Base-by-base conservation (phyloP, 2,888 invertebrate genomes). In the Anthrax anthrax region DNA sequence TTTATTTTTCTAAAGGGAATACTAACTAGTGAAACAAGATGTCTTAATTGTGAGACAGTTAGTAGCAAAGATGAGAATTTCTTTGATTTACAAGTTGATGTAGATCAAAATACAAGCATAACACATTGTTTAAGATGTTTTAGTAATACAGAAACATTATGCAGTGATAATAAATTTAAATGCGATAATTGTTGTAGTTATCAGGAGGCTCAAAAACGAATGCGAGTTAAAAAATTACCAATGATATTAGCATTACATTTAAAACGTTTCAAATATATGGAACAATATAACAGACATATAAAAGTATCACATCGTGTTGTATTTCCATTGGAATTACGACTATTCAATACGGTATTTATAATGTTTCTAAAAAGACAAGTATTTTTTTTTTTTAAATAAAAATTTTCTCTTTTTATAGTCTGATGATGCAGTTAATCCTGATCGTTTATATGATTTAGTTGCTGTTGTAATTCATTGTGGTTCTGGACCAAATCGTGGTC, bases 401-500 rank as follows among this genome's bases (percentile, higher is more conserved):
- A 18, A 34, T 37, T 37, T 17, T 47, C 12, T 32, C 42, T 46
- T 34, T 47, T 44, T 70, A 34, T 71, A 94, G 92, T 94, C 94
- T 51, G 97, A 97, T 65, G 97, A 98, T 75, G 96, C 96, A 19
- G 87, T 92, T 53, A 95, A 97, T 72, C 95, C 95, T 32, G 97
- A 98, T 73, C 80, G 96, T 54, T 76, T 99, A 61, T 99, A 98
- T 71, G 97, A 99, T 72, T 75, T 99, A 60, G 95, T 97, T 53
- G 97, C 98, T 39, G 97, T 98, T 56, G 98, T 99, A 55, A 95
- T 99, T 59, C 98, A 99, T 72, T 99, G 98, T 71, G 98, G 98
- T 53, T 95, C 94, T 54, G 97, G 98, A 43, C 96, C 97, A 56
- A 99, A 98, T 73, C 79, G 98, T 50, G 98, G 98, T 27, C 98